A percentile compares a stretch with the other conserved stretches of the same genome.
Evolutionary conservation across 2,113 vertebrate species (phyloP).

Genomic region (Dipodomys ordii): DNA sequence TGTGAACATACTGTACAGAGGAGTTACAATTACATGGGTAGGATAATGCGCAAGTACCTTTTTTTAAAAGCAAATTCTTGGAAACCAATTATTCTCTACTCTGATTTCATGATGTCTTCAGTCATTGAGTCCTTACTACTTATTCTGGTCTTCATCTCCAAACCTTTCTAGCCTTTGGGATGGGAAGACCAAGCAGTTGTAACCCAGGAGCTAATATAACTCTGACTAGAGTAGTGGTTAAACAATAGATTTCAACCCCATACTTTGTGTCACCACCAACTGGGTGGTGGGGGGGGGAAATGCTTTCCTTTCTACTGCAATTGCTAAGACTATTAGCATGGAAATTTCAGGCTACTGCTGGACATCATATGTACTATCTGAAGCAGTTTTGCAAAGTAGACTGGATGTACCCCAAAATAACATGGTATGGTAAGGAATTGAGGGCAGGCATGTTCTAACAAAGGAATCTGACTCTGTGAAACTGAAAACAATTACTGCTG

Average conservation of each 20-base stretch:
- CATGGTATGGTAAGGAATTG: accelerated
- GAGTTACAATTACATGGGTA: too few relatives aligned
- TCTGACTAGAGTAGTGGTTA: not conserved
- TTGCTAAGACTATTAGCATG: not conserved
- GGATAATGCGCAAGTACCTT: too few relatives aligned
- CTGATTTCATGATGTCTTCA: not conserved
- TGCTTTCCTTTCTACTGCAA: not conserved
- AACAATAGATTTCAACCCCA: not conserved
- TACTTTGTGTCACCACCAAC: not conserved
- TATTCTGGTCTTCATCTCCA: not conserved
- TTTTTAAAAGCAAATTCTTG: not conserved
- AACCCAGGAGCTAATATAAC: not conserved
- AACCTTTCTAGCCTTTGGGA: not conserved
- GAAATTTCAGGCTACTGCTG: not conserved
- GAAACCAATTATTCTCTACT: not conserved
- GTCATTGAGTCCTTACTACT: not conserved
- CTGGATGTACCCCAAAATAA: not conserved
- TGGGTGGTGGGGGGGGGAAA: too few relatives aligned
- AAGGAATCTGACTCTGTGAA: not conserved
- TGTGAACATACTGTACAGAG: too few relatives aligned
- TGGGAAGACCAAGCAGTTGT: not conserved
- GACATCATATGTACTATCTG: not conserved
- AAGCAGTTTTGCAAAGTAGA: not conserved
- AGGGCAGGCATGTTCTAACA: not conserved
- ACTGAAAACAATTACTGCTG: not conserved